These are phyloP conservation scores for Drosophila sulfurigaster DNA, from an alignment of 1,140 invertebrate genomes.

Conservation along the genomic window DNA sequence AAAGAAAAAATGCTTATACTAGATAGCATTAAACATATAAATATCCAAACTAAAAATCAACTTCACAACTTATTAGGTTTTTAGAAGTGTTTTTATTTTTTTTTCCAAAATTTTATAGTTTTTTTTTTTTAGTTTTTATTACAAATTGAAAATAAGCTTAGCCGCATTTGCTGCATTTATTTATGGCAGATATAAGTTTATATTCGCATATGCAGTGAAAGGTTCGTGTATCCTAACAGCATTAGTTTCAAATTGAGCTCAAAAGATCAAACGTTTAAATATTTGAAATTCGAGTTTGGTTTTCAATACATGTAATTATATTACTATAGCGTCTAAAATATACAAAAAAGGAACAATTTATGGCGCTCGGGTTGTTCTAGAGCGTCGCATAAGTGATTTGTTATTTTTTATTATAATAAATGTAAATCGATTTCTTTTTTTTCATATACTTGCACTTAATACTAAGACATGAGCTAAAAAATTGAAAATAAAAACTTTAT, in stretches of 20 bases:
- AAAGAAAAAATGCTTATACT: too few species aligned
- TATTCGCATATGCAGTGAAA: conserved; percentile 53
- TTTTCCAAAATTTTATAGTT: conserved; percentile 52
- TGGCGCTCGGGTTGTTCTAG: conserved; percentile 61
- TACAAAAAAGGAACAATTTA: conserved; percentile 83
- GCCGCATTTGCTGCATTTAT: conserved; percentile 39
- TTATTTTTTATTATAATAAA: conserved; percentile 75
- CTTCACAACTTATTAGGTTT: conserved; percentile 40
- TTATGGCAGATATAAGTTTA: conserved; percentile 54
- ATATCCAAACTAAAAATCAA: not conserved
- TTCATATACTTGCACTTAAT: conserved; percentile 76
- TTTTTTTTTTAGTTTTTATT: conserved; percentile 55
- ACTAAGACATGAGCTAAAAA: conserved; percentile 68
- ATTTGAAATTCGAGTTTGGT: conserved; percentile 57
- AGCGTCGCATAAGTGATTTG: conserved; percentile 62
- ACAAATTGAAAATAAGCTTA: conserved; percentile 65
- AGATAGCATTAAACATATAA: not conserved
- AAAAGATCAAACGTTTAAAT: conserved; percentile 40
- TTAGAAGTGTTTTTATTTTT: conserved; percentile 70
- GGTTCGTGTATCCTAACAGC: conserved; percentile 21
- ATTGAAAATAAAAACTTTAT: conserved; percentile 41
- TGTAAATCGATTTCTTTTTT: conserved; percentile 78
- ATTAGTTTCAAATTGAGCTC: conserved; percentile 37
- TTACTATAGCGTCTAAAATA: conserved; percentile 74
- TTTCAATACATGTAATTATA: conserved; percentile 61